Evolutionary conservation across 1,140 invertebrate genomes (phyloP).

Genomic region (Ganaspis sp.): DNA sequence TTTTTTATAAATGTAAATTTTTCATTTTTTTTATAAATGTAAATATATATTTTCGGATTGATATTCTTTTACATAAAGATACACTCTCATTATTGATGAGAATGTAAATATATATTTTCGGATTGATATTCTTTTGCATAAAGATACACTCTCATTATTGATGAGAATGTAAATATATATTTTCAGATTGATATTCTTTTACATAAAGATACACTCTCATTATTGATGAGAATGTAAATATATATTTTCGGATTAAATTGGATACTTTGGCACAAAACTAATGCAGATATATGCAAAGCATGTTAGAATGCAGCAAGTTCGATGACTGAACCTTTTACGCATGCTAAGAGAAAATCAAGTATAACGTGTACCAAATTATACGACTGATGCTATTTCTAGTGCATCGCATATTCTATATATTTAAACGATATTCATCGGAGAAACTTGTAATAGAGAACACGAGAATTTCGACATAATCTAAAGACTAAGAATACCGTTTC

Average conservation of each 20-base stretch:
- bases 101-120: no score
- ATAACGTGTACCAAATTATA: slow-evolving; percentile 42
- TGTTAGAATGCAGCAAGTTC: slow-evolving; percentile 39
- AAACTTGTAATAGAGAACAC: slow-evolving; percentile 36
- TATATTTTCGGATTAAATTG: no score
- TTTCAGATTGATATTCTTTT: neutral
- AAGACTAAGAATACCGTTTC: neutral
- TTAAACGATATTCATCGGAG: slow-evolving; percentile 45
- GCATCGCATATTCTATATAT: slow-evolving; percentile 43
- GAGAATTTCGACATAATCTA: neutral
- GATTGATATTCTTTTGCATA: neutral
- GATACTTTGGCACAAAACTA: neutral
- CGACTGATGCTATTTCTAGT: slow-evolving; percentile 44
- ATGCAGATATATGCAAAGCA: neutral
- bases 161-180: neutral
- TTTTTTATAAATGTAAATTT: no score
- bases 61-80: neutral
- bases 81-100: no score
- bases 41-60: no score
- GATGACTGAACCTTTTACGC: slow-evolving; percentile 44
- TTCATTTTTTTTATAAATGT: no score
- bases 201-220: no score
- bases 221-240: no score
- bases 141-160: no score
- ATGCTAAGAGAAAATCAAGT: slow-evolving; percentile 16